These are phyloP conservation scores for Drosophila affinis DNA, from an alignment of 2,888 invertebrate species.

Conservation along the genomic window DNA sequence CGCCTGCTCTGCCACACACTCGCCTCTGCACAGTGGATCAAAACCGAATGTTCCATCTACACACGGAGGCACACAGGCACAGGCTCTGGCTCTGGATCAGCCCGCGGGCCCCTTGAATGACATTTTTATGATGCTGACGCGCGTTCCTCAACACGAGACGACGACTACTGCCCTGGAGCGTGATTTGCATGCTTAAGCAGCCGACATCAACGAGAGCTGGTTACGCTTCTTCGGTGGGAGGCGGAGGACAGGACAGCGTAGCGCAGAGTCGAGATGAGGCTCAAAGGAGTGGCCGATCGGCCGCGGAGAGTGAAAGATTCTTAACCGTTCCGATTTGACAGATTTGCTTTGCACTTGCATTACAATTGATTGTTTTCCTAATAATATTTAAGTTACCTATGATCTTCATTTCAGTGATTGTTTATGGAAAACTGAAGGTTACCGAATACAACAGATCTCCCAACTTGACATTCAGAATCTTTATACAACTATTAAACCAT, in stretches of 20 bases:
- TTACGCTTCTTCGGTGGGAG: slow-evolving; percentile 11
- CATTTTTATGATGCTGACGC: slow-evolving; percentile 79
- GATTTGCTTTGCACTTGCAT: background rate
- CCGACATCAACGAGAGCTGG: slow-evolving; percentile 22
- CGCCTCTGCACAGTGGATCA: slow-evolving; percentile 56
- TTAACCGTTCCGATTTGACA: background rate
- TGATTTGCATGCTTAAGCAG: slow-evolving; percentile 76
- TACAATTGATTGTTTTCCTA: too few species aligned
- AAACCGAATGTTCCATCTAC: slow-evolving; percentile 9
- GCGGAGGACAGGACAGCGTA: background rate
- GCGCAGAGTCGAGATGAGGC: slow-evolving; percentile 2
- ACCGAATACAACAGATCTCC: too few species aligned
- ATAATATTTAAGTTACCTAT: too few species aligned
- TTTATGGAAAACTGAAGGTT: too few species aligned
- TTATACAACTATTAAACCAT: too few species aligned
- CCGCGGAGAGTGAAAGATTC: background rate
- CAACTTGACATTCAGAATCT: too few species aligned
- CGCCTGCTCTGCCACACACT: background rate
- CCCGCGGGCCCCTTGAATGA: slow-evolving; percentile 54
- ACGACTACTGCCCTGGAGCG: slow-evolving; percentile 52
- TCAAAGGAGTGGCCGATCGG: background rate
- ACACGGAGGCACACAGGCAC: background rate
- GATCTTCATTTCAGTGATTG: too few species aligned
- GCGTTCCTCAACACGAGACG: slow-evolving; percentile 73
- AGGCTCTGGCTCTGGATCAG: background rate